A percentile compares a stretch with the other conserved stretches of the same genome.
phyloP scores from a whole-genome alignment of 2,888 invertebrate genomes.

The Drosophila setosimentum region DNA sequence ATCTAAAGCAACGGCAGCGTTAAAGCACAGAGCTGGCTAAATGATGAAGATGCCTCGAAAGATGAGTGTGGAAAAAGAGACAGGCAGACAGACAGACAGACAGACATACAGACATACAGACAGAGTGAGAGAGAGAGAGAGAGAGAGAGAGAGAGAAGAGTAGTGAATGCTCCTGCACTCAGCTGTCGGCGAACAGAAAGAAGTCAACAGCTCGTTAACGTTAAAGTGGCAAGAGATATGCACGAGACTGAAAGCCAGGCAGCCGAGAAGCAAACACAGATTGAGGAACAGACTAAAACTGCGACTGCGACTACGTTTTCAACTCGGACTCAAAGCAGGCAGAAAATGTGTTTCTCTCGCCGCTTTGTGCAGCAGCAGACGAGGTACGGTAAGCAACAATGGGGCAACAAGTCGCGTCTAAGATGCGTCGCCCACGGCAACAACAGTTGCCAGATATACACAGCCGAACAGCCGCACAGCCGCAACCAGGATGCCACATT shows the following conservation, averaged over 20 bases:
- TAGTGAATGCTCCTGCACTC: slow-evolving; percentile 56
- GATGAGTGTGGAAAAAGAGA: slow-evolving; percentile 20
- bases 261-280: slow-evolving; percentile 8
- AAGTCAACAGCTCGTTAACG: slow-evolving; percentile 81
- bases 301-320: slow-evolving; percentile 1
- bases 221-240: slow-evolving; percentile 81
- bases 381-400: slow-evolving; percentile 67
- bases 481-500: slow-evolving; percentile 52
- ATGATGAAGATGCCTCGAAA: slow-evolving; percentile 55
- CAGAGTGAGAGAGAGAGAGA: not conserved
- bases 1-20: slow-evolving; percentile 23
- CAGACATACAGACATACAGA: not conserved
- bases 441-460: slow-evolving; percentile 12
- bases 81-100: slow-evolving; percentile 8
- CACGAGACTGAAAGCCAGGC: slow-evolving; percentile 52
- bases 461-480: slow-evolving; percentile 23
- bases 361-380: slow-evolving; percentile 25
- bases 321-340: slow-evolving; percentile 20
- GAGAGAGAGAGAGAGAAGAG: not conserved
- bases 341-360: slow-evolving; percentile 32
- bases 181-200: slow-evolving; percentile 75
- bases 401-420: slow-evolving; percentile 81
- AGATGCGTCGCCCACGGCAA: slow-evolving; percentile 74
- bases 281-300: not conserved
- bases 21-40: slow-evolving; percentile 39